Evolutionary conservation across 2,113 vertebrate genomes (phyloP), one percentile per base, ranked within the genome.

Genomic region (Dromiciops gliroides): DNA sequence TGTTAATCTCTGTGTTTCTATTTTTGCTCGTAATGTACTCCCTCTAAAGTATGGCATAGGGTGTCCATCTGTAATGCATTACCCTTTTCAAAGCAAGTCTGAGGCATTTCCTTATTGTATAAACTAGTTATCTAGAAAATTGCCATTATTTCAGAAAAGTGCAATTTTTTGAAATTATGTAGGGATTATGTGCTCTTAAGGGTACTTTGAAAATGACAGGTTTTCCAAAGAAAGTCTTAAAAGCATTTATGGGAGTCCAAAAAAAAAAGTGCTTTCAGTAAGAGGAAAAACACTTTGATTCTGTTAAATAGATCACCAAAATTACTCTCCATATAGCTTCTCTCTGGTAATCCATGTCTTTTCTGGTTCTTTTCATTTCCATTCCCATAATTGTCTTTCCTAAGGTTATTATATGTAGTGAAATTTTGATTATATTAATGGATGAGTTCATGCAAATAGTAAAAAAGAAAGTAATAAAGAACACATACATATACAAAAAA

Each of bases 91-190:
- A 97, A 97, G 96, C 56, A 95, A 95, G 48, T 96, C 97, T 96
- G 92, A 98, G 91, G 31, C 83, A 97, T 97, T 98, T 98, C 94
- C 89, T 98, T 98, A 97, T 98, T 98, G 97, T 98, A 97, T 98
- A 98, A 99, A 98, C 97, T 98, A 97, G 97, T 97, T 98, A 98
- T 97, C 95, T 97, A 94, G 97, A 98, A 98, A 99, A 98, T 98
- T 98, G 96, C 96, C 93, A 98, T 98, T 98, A 98, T 98, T 98
- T 98, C 91, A 98, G 96, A 97, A 98, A 98, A 98, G 96, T 97
- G 88, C 53, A 98, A 96, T 98, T 98, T 98, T 31, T 91, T 60
- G 95, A 97, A 98, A 98, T 96, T 98, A 98, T 95, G 89, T 97
- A 98, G 52, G 95, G 94, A 98, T 98, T 98, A 98, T 94, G 92